Conservation (phyloP, 2,797 vertebrate genomes). For the Pangasius krempfi region DNA sequence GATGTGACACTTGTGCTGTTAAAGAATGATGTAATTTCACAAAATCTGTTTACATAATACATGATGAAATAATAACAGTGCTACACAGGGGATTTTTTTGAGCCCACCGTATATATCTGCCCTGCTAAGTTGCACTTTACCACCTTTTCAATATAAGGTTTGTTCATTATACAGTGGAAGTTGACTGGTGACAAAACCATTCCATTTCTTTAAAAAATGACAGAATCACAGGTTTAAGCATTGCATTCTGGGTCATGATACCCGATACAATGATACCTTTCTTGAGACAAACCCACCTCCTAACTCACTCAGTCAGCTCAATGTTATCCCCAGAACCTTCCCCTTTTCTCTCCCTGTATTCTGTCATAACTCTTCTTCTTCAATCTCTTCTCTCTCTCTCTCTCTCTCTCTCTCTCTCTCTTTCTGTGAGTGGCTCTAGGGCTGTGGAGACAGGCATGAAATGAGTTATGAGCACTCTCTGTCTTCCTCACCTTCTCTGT, state of each 20-base stretch:
- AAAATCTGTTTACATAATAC: not conserved
- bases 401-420: slow-evolving; percentile 12
- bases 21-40: not conserved
- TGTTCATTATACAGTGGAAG: not conserved
- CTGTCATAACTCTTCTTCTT: slow-evolving; percentile 29
- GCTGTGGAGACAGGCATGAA: slow-evolving; percentile 56
- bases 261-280: not conserved
- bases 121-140: not conserved
- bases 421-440: slow-evolving; percentile 44
- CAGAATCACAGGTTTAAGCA: slow-evolving; percentile 12
- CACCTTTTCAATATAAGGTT: not conserved
- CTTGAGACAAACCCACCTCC: slow-evolving; percentile 2
- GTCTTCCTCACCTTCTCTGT: slow-evolving; percentile 49
- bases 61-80: not conserved
- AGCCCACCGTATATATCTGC: not conserved
- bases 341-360: slow-evolving; percentile 3
- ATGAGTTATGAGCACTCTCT: slow-evolving; percentile 59
- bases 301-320: slow-evolving; percentile 18
- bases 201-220: not conserved
- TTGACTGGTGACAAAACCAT: not conserved
- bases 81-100: not conserved
- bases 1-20: slow-evolving; percentile 1
- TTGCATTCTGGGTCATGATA: not conserved
- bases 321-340: slow-evolving; percentile 15
- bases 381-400: not conserved